These are phyloP conservation scores for Emys orbicularis DNA, from an alignment of 2,797 vertebrate species.

Conservation along the genomic window DNA sequence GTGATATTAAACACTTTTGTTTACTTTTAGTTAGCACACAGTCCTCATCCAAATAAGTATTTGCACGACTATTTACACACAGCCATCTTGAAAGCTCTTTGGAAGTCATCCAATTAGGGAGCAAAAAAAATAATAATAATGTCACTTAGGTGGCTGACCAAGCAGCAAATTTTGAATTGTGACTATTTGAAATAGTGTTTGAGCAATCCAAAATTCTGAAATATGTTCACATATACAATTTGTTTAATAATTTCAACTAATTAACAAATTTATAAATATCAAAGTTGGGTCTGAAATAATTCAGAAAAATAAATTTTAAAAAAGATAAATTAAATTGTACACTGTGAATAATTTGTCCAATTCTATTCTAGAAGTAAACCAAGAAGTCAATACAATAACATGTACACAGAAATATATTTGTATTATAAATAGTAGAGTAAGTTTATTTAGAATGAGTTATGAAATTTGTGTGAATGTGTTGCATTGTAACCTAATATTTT, in stretches of 20 bases:
- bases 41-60: background rate
- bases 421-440: background rate
- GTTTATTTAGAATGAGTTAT: background rate
- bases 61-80: background rate
- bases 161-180: background rate
- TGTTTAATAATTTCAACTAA: slow-evolving; percentile 5
- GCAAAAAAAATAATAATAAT: background rate
- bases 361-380: background rate
- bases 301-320: background rate
- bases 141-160: background rate
- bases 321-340: background rate
- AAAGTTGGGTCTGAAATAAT: background rate
- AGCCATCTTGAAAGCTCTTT: slow-evolving; percentile 3
- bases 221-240: background rate
- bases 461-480: background rate
- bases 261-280: background rate
- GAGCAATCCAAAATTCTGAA: background rate
- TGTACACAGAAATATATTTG: background rate
- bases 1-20: background rate
- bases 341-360: background rate
- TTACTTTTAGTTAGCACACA: background rate
- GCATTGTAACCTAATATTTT: background rate
- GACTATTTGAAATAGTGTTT: background rate
- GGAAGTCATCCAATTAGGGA: background rate
- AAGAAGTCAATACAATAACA: background rate